Base-by-base conservation (phyloP, 2,797 vertebrate genomes). In the Melanotaenia maccullochi region DNA sequence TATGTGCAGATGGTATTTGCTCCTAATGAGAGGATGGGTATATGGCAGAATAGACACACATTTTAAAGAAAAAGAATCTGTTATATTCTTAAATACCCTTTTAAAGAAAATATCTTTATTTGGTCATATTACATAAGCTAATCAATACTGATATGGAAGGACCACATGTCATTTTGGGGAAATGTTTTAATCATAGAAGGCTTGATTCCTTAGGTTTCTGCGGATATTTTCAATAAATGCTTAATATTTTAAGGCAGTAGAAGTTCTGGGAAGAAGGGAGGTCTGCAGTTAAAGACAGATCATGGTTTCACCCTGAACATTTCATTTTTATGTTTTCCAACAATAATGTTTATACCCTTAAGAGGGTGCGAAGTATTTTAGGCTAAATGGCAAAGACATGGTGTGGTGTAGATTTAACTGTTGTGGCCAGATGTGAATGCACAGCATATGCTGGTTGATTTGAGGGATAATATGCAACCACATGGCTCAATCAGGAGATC, bases 401-500 rank as follows among this genome's bases (percentile, higher is more conserved):
- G 76, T 84, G 74, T 49, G 69, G 71, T 73, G 69, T 56, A 32
- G 63, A 71, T 68, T 24, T 60, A 60, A 84, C 65, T 75, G 74
- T 49, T 85, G 68, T 60, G 81, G 76, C 81, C 90, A 91, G 84
- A 87, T 89, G 78, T 87, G 85, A 82, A 77, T 65, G 71, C 58
- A 9, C 73, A 78, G 74, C 87, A 88, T 83, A 86, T 88, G 85
- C 79, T 68, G 77, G 28, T 69, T 90, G 87, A 93, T 92, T 91
- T 82, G 76, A 82, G 81, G 82, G 74, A 87, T 88, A 87, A 85
- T 91, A 90, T 92, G 90, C 89, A 90, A 75, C 92, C 85, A 79
- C 91, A 93, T 92, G 89, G 85, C 87, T 91, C 86, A 92, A 92
- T 93, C 92, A 93, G 80, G 72, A 86, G 81, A 89, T 86, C 87